Evolutionary conservation across 1,140 invertebrate genomes (phyloP), one percentile per base, ranked within the genome.

Genomic region (Trichogramma pretiosum): DNA sequence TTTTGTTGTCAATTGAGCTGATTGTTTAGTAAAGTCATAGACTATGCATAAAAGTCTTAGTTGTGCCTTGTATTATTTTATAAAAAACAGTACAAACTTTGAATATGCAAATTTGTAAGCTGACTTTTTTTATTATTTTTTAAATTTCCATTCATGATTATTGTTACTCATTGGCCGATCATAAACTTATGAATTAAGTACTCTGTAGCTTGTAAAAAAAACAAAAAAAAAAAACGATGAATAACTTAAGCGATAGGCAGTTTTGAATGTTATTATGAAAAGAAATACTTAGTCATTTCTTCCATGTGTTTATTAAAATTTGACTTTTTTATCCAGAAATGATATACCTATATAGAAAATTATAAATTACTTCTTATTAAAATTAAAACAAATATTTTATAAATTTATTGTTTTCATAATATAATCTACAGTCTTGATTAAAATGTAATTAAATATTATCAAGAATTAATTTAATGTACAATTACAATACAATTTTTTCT

Each of bases 61-160:
- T 51, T 51, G 42, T 46, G 49, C 43, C 43, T 51, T 51, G 30
- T 32, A 51, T 51, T 51, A 51, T 51, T 51, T 51, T 51, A 46
- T 41, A 34, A 34, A 51, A 41, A 45, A 46, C 14, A 51, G 43
- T 51, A 51, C 42, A 46, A 51, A 51, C 30, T 41, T 40, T 41
- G n/a, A 41, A 46, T 46, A 36, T 37, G 43, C 30, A 33, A 50
- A 36, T 45, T 50, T 50, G 26, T 13, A 38, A 37, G 24, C 43
- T 46, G 14, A 46, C 24, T 28, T 13, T 50, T 21, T 46, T 41
- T n/a, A 11, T 22, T 36, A 33, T 21, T 36, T 26, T 26, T 38
- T 14, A 38, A 37, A 45, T 24, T 46, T 46, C 10, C 11, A 19
- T 46, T 13, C 24, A 17, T 30, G 36, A 36, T 49, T 37, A 10